phyloP scores from a whole-genome alignment of 2,888 invertebrate species.

The Drosophila rubida region DNA sequence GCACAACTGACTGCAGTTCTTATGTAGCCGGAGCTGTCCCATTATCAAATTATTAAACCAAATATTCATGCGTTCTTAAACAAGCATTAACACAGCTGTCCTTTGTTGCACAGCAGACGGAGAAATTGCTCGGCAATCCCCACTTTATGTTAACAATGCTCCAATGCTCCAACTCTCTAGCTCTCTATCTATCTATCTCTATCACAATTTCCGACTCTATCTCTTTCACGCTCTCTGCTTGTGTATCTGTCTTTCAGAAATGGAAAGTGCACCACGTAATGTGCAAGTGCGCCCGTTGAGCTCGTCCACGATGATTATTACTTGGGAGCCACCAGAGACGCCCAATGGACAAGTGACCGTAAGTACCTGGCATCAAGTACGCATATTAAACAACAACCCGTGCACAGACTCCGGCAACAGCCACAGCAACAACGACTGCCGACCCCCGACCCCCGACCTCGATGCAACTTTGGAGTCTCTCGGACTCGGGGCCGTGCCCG shows the following conservation, averaged over 20 bases:
- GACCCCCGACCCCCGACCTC: not conserved
- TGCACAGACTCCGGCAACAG: slow-evolving; percentile 4
- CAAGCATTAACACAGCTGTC: not conserved
- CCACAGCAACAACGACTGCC: slow-evolving; percentile 10
- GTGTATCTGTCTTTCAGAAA: slow-evolving; percentile 88
- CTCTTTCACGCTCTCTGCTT: not conserved
- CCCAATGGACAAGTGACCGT: slow-evolving; percentile 99
- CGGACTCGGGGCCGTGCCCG: slow-evolving; percentile 14
- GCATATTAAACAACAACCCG: slow-evolving; percentile 59
- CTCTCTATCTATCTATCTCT: no score
- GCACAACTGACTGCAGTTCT: not conserved
- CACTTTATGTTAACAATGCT: slow-evolving; percentile 21
- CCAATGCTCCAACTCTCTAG: slow-evolving; percentile 19
- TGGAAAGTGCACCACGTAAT: slow-evolving; percentile 97
- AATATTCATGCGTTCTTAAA: not conserved
- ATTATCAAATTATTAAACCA: slow-evolving; percentile 7
- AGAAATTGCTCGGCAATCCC: not conserved
- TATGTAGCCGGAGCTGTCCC: not conserved
- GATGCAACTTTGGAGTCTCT: not conserved
- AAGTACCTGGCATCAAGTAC: slow-evolving; percentile 84
- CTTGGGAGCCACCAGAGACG: slow-evolving; percentile 99
- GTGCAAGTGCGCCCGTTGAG: slow-evolving; percentile 97
- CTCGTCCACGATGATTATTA: slow-evolving; percentile 98
- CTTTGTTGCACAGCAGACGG: not conserved
- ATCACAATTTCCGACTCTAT: not conserved